Evolutionary conservation across 92 coral and sea anemone genomes (phyloP), one percentile per base, ranked within the genome.

Genomic region (Zoanthus gigantus): DNA sequence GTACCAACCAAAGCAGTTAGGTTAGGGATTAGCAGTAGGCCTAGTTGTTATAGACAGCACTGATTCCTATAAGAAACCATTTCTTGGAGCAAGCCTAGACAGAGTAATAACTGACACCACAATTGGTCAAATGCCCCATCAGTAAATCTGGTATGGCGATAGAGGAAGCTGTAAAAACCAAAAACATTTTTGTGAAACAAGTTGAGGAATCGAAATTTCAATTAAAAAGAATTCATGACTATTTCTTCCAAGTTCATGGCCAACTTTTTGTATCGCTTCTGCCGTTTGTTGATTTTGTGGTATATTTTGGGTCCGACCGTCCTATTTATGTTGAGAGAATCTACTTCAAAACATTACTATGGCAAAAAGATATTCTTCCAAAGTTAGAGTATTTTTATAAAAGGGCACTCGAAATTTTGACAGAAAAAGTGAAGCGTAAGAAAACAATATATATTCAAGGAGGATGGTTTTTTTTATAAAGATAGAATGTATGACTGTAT

Each of bases 1-100:
- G 34, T n/a, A n/a, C n/a, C n/a, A n/a, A n/a, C n/a, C n/a, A n/a
- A n/a, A n/a, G n/a, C n/a, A n/a, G n/a, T n/a, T n/a, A n/a, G n/a
- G n/a, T n/a, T n/a, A n/a, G n/a, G n/a, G n/a, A n/a, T n/a, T n/a
- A n/a, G n/a, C n/a, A n/a, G n/a, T n/a, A n/a, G 89, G 87, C 91
- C 83, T 83, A 66, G 5, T 88, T 54, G 67, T 91, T 1, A 68
- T 32, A 30, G 76, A 82, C 57, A 77, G 15, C 42, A 87, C 66
- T 76, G 83, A 50, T 65, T 91, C 91, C 18, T 68, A 73, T 17
- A 84, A 87, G 52, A 91, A 88, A 37, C 82, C 82, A 28, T 52
- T 77, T 53, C 48, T 77, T 11, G 82, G 82, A 6, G 82, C 82
- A 9, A 77, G 82, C 32, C 82, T 77, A 34, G 90, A 88, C 91